These are phyloP conservation scores for Leiothrix lutea DNA, from an alignment of 2,113 vertebrate species.

Conservation along the genomic window DNA sequence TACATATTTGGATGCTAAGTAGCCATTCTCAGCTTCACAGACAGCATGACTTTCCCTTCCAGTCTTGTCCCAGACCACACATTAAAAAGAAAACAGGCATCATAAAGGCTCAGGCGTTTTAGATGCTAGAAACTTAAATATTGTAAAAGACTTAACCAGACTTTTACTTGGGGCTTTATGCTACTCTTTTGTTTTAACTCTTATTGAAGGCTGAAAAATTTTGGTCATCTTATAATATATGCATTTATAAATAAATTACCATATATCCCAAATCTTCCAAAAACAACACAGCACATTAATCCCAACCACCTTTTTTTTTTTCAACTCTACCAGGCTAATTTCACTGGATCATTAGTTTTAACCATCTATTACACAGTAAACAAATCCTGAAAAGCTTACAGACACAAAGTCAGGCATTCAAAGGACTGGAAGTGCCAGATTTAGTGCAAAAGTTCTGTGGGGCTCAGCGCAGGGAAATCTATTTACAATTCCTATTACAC, in stretches of 20 bases:
- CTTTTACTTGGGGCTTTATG: background rate
- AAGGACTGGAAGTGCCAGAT: background rate
- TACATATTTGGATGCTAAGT: constrained; percentile 64
- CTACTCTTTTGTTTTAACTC: background rate
- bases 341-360: background rate
- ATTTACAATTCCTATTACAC: constrained; percentile 2
- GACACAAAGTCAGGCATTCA: background rate
- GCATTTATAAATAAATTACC: constrained; percentile 4
- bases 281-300: background rate
- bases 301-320: background rate
- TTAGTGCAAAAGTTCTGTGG: background rate
- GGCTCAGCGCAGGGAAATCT: background rate
- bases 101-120: background rate
- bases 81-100: constrained; percentile 41
- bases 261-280: background rate
- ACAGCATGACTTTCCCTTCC: constrained; percentile 52
- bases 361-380: background rate
- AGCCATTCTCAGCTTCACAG: constrained; percentile 45
- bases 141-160: background rate
- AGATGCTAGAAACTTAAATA: background rate
- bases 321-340: background rate
- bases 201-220: background rate
- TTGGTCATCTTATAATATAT: background rate
- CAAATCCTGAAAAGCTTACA: background rate
- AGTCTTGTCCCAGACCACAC: constrained; percentile 47